A percentile compares a stretch with the other conserved stretches of the same genome.
Evolutionary conservation across 2,113 vertebrate species (phyloP).

Genomic region (Candoia aspera): DNA sequence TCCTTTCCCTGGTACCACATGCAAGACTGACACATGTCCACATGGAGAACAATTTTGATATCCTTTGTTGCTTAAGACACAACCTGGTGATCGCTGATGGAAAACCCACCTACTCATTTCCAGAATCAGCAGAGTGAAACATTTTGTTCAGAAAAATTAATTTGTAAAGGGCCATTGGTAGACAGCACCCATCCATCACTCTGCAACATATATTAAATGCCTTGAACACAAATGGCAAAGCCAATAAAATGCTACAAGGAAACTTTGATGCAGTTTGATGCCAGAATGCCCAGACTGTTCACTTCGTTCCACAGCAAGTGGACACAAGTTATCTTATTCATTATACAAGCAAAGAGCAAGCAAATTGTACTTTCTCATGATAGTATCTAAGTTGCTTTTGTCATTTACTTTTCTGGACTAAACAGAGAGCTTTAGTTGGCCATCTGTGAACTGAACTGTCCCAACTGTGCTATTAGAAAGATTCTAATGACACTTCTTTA

Average conservation of each 20-base stretch:
- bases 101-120: constrained; percentile 30
- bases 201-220: constrained; percentile 3
- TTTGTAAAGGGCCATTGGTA: constrained; percentile 22
- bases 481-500: neutral
- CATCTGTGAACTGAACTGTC: fast-evolving
- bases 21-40: neutral
- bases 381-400: neutral
- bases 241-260: constrained; percentile 16
- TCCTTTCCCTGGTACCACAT: neutral
- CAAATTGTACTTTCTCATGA: neutral
- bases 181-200: constrained; percentile 24
- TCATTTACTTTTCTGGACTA: neutral
- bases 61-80: neutral
- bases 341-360: constrained; percentile 27
- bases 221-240: neutral
- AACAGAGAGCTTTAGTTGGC: neutral
- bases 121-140: constrained; percentile 1
- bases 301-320: neutral
- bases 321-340: neutral
- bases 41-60: neutral
- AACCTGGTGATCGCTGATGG: constrained; percentile 26
- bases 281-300: neutral
- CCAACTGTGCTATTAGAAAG: neutral
- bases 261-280: neutral
- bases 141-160: constrained; percentile 32